These are phyloP conservation scores for Apus apus DNA, from an alignment of 2,113 vertebrate species.

Conservation along the genomic window DNA sequence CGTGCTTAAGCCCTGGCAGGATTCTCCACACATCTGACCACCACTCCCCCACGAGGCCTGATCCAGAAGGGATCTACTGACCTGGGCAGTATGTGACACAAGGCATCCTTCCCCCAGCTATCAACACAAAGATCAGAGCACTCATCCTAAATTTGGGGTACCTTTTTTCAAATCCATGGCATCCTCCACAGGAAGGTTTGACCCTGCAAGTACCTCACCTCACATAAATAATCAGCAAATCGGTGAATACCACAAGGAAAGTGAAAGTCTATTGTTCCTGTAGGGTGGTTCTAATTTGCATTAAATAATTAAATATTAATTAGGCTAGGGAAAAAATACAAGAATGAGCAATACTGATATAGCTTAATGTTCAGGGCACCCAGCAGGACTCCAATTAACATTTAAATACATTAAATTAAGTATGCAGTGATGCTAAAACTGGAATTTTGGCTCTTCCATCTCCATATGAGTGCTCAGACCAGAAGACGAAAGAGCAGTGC, in stretches of 20 bases:
- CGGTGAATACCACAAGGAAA: background rate
- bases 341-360: slow-evolving; percentile 20
- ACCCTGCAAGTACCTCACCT: background rate
- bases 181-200: background rate
- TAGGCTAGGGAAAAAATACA: background rate
- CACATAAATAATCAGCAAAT: background rate
- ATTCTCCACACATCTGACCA: background rate
- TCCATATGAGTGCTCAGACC: background rate
- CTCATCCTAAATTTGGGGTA: background rate
- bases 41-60: background rate
- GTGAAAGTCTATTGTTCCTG: background rate
- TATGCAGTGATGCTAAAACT: slow-evolving; percentile 19
- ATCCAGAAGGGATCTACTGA: background rate
- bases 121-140: background rate
- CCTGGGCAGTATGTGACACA: background rate
- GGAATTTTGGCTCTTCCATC: background rate
- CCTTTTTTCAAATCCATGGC: background rate
- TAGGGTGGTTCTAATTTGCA: background rate
- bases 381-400: slow-evolving; percentile 52
- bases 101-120: background rate
- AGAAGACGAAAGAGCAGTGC: slow-evolving; percentile 5
- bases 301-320: slow-evolving; percentile 48
- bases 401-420: slow-evolving; percentile 56
- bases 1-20: background rate
- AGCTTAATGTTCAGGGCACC: slow-evolving; percentile 31